A percentile compares a stretch with the other conserved stretches of the same genome.
Evolutionary conservation across 2,797 vertebrate species (phyloP).

Genomic region (Microctenopoma lineatum): DNA sequence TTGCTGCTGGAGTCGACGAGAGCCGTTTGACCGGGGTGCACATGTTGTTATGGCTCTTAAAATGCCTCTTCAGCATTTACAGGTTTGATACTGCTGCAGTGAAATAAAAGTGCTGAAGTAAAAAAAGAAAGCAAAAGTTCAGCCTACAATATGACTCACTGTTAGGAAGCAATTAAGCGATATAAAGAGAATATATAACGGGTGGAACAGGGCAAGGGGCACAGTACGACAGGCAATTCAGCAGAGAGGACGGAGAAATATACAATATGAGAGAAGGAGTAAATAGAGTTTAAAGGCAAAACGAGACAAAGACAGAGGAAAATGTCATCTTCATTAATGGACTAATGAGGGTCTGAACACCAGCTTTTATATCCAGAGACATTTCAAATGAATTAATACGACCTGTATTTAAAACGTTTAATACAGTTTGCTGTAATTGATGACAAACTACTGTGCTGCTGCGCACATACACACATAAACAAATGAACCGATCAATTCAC

Average conservation of each 20-base stretch:
- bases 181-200: constrained; percentile 66
- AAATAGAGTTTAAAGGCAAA: constrained; percentile 49
- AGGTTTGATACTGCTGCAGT: constrained; percentile 64
- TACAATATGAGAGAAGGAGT: constrained; percentile 44
- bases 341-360: constrained; percentile 86
- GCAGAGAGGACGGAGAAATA: constrained; percentile 53
- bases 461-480: constrained; percentile 46
- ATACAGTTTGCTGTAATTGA: constrained; percentile 62
- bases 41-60: constrained; percentile 64
- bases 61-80: constrained; percentile 70
- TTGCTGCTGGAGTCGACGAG: constrained; percentile 46
- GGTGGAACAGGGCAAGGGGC: constrained; percentile 34
- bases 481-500: constrained; percentile 50
- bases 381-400: constrained; percentile 76
- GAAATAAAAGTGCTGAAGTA: constrained; percentile 71
- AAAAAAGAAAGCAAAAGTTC: constrained; percentile 70
- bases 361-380: constrained; percentile 85
- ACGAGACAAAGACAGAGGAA: constrained; percentile 32
- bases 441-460: constrained; percentile 50
- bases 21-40: constrained; percentile 52
- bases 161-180: constrained; percentile 67
- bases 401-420: constrained; percentile 78
- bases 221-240: constrained; percentile 45
- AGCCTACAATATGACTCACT: constrained; percentile 65
- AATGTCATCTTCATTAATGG: constrained; percentile 77